Percentiles rank a stretch among this genome's conserved stretches.
These are phyloP conservation scores for Sarotherodon lohbergeri DNA, from an alignment of 2,113 vertebrate species.

Conservation along the genomic window DNA sequence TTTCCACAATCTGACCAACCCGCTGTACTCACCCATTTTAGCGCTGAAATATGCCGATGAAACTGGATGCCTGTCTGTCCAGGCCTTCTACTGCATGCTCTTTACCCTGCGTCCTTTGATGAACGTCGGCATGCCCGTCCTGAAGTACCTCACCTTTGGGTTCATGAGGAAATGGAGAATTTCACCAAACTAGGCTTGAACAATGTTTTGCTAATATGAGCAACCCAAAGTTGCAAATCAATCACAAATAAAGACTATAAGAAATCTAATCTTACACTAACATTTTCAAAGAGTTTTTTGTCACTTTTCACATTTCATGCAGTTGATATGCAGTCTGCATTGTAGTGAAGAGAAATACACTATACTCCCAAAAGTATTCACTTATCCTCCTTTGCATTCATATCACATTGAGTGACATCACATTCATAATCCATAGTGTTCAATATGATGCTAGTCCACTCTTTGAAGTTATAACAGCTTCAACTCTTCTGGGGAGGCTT, in stretches of 20 bases:
- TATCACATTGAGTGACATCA: not conserved
- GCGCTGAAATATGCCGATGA: slow-evolving; percentile 83
- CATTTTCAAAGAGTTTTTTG: not conserved
- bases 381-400: not conserved
- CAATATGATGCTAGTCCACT: not conserved
- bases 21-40: slow-evolving; percentile 77
- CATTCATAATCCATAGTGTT: not conserved
- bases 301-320: not conserved
- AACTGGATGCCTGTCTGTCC: slow-evolving; percentile 79
- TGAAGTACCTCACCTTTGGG: slow-evolving; percentile 80
- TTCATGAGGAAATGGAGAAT: slow-evolving; percentile 67
- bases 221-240: not conserved
- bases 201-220: not conserved
- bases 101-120: slow-evolving; percentile 80
- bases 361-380: not conserved
- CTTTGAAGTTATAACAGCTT: not conserved
- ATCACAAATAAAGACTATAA: not conserved
- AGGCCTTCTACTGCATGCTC: slow-evolving; percentile 83
- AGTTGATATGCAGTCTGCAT: not conserved
- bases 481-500: not conserved
- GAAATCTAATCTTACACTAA: not conserved
- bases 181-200: slow-evolving; percentile 37
- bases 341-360: not conserved
- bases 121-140: slow-evolving; percentile 72
- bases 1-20: slow-evolving; percentile 83